Conservation (phyloP, 2,113 vertebrate species). For the Crotalus tigris region DNA sequence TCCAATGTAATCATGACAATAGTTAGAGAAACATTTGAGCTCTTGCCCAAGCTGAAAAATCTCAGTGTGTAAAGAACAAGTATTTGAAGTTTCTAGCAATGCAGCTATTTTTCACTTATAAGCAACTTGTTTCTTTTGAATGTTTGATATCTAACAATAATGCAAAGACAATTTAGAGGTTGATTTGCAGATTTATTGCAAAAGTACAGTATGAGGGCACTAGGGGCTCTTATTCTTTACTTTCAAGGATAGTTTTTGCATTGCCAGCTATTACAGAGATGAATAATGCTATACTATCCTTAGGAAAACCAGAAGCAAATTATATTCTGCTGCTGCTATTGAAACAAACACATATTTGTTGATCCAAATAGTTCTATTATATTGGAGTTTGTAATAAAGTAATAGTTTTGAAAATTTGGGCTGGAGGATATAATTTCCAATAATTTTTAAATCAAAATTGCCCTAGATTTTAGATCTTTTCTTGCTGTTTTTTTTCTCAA, state of each 20-base stretch:
- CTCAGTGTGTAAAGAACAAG: not conserved
- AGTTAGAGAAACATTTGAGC: not conserved
- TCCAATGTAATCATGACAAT: not conserved
- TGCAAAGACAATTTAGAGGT: conserved; percentile 1
- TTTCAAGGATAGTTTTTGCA: not conserved
- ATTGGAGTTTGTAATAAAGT: not conserved
- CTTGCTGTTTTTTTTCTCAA: not conserved
- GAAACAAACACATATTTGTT: not conserved
- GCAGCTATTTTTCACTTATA: conserved; percentile 1
- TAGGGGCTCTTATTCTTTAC: not conserved
- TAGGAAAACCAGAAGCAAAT: not conserved
- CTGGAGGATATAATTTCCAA: not conserved
- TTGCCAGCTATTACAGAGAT: not conserved
- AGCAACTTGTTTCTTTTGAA: conserved; percentile 27
- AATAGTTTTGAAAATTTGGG: not conserved
- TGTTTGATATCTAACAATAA: not conserved
- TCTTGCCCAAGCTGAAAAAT: not conserved
- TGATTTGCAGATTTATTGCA: conserved; percentile 10
- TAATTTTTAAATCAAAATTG: not conserved
- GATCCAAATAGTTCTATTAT: not conserved
- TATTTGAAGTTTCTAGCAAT: conserved; percentile 11
- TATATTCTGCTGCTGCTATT: not conserved
- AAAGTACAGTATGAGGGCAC: not conserved
- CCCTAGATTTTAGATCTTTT: not conserved
- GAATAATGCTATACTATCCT: not conserved